Evolutionary conservation across 2,113 vertebrate genomes (phyloP).

Genomic region (Alaudala cheleensis): DNA sequence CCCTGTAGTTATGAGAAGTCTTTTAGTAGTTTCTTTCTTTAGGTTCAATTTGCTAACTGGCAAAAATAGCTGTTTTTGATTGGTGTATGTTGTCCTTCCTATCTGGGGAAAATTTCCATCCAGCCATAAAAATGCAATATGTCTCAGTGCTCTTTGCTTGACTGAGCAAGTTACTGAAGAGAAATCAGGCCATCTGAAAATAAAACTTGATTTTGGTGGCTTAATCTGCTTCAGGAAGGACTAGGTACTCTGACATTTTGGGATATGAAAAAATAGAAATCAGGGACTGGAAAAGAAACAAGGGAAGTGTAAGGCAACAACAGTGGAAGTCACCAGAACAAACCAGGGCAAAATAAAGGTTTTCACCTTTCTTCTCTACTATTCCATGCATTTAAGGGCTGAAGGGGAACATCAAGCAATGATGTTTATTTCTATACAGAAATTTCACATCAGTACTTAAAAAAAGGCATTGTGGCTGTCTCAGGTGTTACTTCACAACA

Average conservation of each 20-base stretch:
- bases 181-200: constrained; percentile 34
- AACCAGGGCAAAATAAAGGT: not conserved
- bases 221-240: not conserved
- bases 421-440: not conserved
- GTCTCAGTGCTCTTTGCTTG: not conserved
- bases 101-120: not conserved
- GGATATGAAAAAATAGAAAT: not conserved
- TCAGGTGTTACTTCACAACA: not conserved
- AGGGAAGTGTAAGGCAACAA: not conserved
- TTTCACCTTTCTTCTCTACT: not conserved
- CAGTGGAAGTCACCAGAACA: not conserved
- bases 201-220: not conserved
- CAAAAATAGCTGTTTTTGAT: not conserved
- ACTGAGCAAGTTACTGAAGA: constrained; percentile 16
- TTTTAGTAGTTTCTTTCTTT: not conserved
- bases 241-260: not conserved
- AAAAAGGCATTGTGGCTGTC: not conserved
- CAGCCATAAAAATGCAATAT: not conserved
- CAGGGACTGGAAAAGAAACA: not conserved
- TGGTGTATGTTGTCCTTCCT: not conserved
- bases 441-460: not conserved
- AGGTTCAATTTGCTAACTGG: not conserved
- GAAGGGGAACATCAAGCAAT: not conserved
- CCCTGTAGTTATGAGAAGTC: not conserved
- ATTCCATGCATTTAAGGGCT: not conserved